Evolutionary conservation across 2,113 vertebrate genomes (phyloP).

Genomic region (Rutilus rutilus): DNA sequence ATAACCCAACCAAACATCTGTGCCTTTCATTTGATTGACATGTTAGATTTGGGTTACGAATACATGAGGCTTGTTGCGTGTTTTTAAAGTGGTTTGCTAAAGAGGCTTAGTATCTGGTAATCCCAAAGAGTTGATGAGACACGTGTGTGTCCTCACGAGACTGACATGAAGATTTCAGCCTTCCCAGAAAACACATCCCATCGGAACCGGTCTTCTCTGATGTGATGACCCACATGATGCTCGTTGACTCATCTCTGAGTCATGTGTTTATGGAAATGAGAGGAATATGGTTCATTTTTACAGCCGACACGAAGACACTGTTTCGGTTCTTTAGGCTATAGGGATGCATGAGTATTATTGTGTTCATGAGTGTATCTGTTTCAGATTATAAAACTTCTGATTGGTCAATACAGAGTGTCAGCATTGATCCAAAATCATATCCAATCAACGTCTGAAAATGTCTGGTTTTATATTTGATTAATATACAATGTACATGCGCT

Average conservation of each 20-base stretch:
- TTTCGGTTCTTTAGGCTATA: background rate
- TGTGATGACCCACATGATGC: background rate
- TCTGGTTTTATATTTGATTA: background rate
- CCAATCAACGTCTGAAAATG: background rate
- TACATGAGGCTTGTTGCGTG: background rate
- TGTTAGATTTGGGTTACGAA: background rate
- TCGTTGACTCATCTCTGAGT: background rate
- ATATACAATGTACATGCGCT: background rate
- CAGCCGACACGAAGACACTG: background rate
- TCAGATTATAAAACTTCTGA: background rate
- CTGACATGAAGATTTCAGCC: background rate
- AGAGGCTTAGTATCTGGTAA: constrained; percentile 17
- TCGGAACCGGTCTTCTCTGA: background rate
- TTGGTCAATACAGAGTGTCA: background rate
- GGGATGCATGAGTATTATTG: background rate
- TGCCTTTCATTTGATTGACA: background rate
- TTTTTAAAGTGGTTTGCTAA: constrained; percentile 29
- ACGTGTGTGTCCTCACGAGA: constrained; percentile 8
- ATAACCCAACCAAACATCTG: background rate
- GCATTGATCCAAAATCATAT: background rate
- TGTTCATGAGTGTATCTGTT: background rate
- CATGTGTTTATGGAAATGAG: background rate
- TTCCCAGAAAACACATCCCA: background rate
- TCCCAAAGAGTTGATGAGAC: background rate
- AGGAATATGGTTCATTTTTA: background rate